These are phyloP conservation scores for Brachyptera risi DNA, from an alignment of 2,888 invertebrate species.

Conservation along the genomic window DNA sequence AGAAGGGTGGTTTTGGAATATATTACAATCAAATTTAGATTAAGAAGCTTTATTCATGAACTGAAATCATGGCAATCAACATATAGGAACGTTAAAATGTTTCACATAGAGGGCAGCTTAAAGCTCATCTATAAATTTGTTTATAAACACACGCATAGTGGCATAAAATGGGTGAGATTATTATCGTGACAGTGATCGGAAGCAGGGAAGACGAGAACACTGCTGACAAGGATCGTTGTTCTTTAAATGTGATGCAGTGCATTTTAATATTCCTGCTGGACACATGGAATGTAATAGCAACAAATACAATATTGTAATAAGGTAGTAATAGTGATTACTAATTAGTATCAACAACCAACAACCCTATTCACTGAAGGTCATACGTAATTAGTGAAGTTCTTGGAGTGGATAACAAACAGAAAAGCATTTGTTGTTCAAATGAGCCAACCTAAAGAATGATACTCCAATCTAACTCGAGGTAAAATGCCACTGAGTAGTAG, in stretches of 20 bases:
- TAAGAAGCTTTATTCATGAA: conserved; percentile 31
- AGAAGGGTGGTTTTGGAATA: too few species aligned
- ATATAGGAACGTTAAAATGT: conserved; percentile 28
- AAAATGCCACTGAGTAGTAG: too few species aligned
- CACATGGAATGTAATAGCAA: neutral
- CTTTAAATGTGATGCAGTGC: neutral
- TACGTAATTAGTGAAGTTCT: too few species aligned
- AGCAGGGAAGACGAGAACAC: conserved; percentile 23
- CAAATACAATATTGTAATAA: neutral
- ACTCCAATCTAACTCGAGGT: too few species aligned
- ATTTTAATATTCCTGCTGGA: conserved; percentile 1
- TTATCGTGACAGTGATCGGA: conserved; percentile 13
- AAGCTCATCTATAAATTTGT: conserved; percentile 27
- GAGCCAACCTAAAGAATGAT: too few species aligned
- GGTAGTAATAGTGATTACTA: too few species aligned
- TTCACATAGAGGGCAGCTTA: neutral
- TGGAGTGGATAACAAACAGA: too few species aligned
- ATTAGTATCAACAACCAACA: too few species aligned
- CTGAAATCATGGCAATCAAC: conserved; percentile 32
- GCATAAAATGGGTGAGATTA: conserved; percentile 1
- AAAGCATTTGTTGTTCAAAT: too few species aligned
- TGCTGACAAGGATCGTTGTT: conserved; percentile 3
- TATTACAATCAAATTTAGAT: too few species aligned
- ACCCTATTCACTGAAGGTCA: too few species aligned
- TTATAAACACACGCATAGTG: conserved; percentile 24